Evolutionary conservation across 2,113 vertebrate species (phyloP).

Genomic region (Mus musculus): GRCm39 chr12:63111001-63111500

Average conservation of each 20-base stretch:
- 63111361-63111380: background rate
- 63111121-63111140: background rate
- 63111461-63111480: background rate
- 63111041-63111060: slow-evolving; percentile 55
- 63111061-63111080: slow-evolving; percentile 25
- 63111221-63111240: slow-evolving; percentile 44
- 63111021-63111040: slow-evolving; percentile 40
- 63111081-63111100: slow-evolving; percentile 11
- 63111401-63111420: background rate
- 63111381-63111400: background rate
- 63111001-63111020: background rate
- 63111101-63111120: slow-evolving; percentile 26
- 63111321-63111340: background rate
- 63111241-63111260: background rate
- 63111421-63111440: background rate
- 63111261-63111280: slow-evolving; percentile 2
- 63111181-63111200: background rate
- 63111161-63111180: background rate
- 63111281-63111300: background rate
- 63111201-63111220: slow-evolving; percentile 25
- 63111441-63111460: background rate
- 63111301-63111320: slow-evolving; percentile 3
- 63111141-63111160: background rate
- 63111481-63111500: background rate
- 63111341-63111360: background rate